Evolutionary conservation across 1,140 invertebrate genomes (phyloP).

Genomic region (Pseudomyrmex concolor): DNA sequence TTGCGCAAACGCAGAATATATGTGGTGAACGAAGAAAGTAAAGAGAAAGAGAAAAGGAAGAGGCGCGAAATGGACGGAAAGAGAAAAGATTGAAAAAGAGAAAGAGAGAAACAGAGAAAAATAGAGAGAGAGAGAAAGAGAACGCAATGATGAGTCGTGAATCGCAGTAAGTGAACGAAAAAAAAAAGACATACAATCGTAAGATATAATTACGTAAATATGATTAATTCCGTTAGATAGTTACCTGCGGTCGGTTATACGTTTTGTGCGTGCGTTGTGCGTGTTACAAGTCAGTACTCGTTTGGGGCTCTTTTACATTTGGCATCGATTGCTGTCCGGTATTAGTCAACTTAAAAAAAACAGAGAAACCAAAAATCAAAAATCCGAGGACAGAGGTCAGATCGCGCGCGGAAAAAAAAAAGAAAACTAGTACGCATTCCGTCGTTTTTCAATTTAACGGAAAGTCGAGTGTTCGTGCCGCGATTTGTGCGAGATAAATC

Average conservation of each 20-base stretch:
- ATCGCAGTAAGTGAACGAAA: slow-evolving; percentile 59
- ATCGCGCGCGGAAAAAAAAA: slow-evolving; percentile 19
- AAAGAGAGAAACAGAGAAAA: slow-evolving; percentile 19
- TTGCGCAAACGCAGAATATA: slow-evolving; percentile 39
- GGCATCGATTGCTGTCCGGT: slow-evolving; percentile 84
- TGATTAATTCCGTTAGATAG: slow-evolving; percentile 78
- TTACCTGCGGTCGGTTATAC: slow-evolving; percentile 83
- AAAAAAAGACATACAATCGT: slow-evolving; percentile 66
- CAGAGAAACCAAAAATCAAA: slow-evolving; percentile 83
- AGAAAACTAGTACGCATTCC: neutral
- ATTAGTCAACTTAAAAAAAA: slow-evolving; percentile 85
- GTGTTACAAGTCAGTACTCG: slow-evolving; percentile 85
- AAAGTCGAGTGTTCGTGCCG: slow-evolving; percentile 26
- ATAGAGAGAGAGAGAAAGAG: slow-evolving; percentile 53
- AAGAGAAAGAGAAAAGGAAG: slow-evolving; percentile 47
- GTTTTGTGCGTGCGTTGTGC: slow-evolving; percentile 83
- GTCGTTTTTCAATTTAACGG: slow-evolving; percentile 17
- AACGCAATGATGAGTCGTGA: slow-evolving; percentile 65
- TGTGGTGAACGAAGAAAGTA: slow-evolving; percentile 37
- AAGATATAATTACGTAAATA: slow-evolving; percentile 72
- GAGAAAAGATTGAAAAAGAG: slow-evolving; percentile 38
- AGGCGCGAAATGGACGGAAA: slow-evolving; percentile 6
- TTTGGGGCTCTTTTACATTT: slow-evolving; percentile 84
- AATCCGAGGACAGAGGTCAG: slow-evolving; percentile 74
- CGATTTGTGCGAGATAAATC: slow-evolving; percentile 34